Evolutionary conservation across 2,888 invertebrate genomes (phyloP), one percentile per base, ranked within the genome.

Genomic region (Zhuqinia jingwanae): DNA sequence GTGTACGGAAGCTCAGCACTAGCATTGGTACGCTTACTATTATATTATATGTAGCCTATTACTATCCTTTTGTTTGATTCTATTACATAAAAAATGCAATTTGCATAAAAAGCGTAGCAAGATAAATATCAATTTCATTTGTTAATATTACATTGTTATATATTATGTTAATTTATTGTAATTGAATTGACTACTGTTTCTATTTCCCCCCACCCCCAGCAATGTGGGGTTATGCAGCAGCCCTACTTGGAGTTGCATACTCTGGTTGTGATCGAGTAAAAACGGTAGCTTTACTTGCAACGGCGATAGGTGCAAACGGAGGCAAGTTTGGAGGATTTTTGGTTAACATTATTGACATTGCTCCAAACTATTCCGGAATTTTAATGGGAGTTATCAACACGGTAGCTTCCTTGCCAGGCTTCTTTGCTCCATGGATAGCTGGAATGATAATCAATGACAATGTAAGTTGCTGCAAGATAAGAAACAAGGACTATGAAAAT

Each of bases 1-100:
- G 94, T 91, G 96, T 96, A 87, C 94, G 97, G 91, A 97, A 97
- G 93, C 94, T 97, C 90, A 95, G 96, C 92, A 97, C 97, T 94
- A 95, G 95, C 92, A 95, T 97, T 91, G 97, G 96, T 96, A 92
- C 93, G 93, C 36, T 6, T 65, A 3, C 1, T 30, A 8, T 17
- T 53, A n/a, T n/a, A 36, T n/a, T n/a, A n/a, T n/a, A n/a, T n/a
- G n/a, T n/a, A n/a, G n/a, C n/a, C n/a, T n/a, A n/a, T n/a, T n/a
- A n/a, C n/a, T n/a, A n/a, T n/a, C n/a, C n/a, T n/a, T n/a, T n/a
- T n/a, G 36, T 85, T 36, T 36, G 36, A 47, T 70, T 70, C 45
- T 17, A 36, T 36, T 2, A 58, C n/a, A 36, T 6, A 36, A 36
- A 36, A 47, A 77, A 30, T 53, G n/a, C 25, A 45, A 70, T 56